Base-by-base conservation (phyloP, 2,888 invertebrate genomes). In the Belgica antarctica region DNA sequence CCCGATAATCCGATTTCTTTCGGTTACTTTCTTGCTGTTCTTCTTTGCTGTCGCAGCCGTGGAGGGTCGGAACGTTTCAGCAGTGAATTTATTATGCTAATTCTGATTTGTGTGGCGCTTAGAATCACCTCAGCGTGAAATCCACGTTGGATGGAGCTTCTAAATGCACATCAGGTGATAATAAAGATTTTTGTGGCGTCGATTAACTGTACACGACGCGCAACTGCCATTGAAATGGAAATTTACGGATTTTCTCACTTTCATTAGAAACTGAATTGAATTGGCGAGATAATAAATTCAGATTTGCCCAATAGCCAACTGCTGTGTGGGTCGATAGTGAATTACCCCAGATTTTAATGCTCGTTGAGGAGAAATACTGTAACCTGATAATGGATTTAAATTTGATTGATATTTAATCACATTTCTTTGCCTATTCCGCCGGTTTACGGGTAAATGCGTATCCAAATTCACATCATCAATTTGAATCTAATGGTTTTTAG, bases 181-280 rank as follows among this genome's bases (percentile, higher is more conserved):
- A 63, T 41, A 63, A 63, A 12, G 63, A 41, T 4, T 4, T 41
- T 41, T 41, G 41, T 41, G 5, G 34, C 5, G 34, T 31, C n/a
- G n/a, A n/a, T n/a, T n/a, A n/a, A n/a, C 31, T 31, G 5, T 31
- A 31, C 4, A 31, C 31, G n/a, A n/a, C n/a, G n/a, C n/a, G 41
- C 15, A n/a, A 15, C 3, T 41, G 41, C 15, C 36, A 63, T 22
- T 63, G 36, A 36, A 36, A 36, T 63, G 36, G 8, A 41, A 63
- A 34, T 41, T 63, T 63, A 63, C 34, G 63, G 24, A n/a, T n/a
- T 63, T 63, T 63, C 63, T 63, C 36, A 41, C 52, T 52, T 52
- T 52, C 52, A 17, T 52, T 52, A 52, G 22, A 10, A 24, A 31
- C 27, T 36, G 63, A 41, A 63, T 41, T 36, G 63, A 63, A 63